Evolutionary conservation across 2,113 vertebrate genomes (phyloP).

Genomic region (Ginglymostoma cirratum): DNA sequence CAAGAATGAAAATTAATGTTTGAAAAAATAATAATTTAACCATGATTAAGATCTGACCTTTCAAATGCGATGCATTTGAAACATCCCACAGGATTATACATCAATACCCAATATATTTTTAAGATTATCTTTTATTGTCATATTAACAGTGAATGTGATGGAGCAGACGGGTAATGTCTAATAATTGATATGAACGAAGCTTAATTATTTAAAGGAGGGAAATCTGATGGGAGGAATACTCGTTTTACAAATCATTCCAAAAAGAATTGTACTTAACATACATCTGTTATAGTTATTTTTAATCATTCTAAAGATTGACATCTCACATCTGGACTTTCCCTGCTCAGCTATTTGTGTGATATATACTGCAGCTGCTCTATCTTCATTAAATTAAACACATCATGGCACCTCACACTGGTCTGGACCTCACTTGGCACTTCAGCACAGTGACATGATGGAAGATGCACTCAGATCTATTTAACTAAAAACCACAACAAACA

Average conservation of each 20-base stretch:
- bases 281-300: constrained; percentile 17
- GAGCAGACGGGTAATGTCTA: constrained; percentile 12
- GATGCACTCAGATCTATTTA: not conserved
- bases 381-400: not conserved
- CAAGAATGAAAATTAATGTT: not conserved
- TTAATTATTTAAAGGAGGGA: constrained; percentile 10
- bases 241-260: not conserved
- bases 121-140: not conserved
- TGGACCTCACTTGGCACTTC: too few relatives aligned
- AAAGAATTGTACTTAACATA: not conserved
- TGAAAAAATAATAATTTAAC: not conserved
- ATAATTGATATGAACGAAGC: not conserved
- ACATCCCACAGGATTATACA: not conserved
- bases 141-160: not conserved
- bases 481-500: not conserved
- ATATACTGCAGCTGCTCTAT: not conserved
- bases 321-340: not conserved
- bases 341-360: not conserved
- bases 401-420: not conserved
- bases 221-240: not conserved
- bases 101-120: not conserved
- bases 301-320: not conserved
- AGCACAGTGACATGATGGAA: not conserved
- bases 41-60: constrained; percentile 18
- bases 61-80: not conserved